Conservation (phyloP, 2,888 invertebrate species). For the Gasteruption jaculator region DNA sequence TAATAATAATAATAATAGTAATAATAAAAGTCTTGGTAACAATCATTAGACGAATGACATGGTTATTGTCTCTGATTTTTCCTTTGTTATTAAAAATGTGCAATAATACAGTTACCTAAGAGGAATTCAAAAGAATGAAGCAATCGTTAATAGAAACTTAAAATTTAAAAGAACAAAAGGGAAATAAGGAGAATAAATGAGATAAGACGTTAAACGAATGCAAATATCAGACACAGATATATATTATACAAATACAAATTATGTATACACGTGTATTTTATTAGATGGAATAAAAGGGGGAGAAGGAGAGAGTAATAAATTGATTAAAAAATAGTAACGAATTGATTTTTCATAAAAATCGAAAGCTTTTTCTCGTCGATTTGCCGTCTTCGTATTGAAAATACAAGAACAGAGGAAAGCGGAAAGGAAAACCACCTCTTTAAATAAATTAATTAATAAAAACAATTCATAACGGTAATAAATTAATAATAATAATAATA, state of each 20-base stretch:
- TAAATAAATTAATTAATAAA: no score
- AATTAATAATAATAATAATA: no score
- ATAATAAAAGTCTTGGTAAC: conserved; percentile 18
- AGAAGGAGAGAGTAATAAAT: conserved; percentile 9
- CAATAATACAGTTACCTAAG: no score
- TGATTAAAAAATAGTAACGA: conserved; percentile 13
- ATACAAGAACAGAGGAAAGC: no score
- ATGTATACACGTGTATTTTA: conserved; percentile 34
- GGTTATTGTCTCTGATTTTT: conserved; percentile 2
- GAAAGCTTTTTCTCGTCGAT: no score
- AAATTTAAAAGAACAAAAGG: background rate
- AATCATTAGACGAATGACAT: conserved; percentile 4
- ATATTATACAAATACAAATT: conserved; percentile 29
- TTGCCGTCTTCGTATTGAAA: no score
- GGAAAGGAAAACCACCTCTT: no score
- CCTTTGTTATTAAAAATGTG: no score
- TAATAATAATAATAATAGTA: conserved; percentile 16
- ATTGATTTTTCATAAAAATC: conserved; percentile 10
- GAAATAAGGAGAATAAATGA: conserved; percentile 5
- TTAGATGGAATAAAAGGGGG: conserved; percentile 12
- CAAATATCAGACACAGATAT: conserved; percentile 27
- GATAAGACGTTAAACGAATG: conserved; percentile 23
- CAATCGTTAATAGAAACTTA: no score
- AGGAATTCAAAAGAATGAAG: no score
- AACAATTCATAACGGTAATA: no score